Base-by-base conservation (phyloP, 2,888 invertebrate species). In the Sarcophaga subvicina region DNA sequence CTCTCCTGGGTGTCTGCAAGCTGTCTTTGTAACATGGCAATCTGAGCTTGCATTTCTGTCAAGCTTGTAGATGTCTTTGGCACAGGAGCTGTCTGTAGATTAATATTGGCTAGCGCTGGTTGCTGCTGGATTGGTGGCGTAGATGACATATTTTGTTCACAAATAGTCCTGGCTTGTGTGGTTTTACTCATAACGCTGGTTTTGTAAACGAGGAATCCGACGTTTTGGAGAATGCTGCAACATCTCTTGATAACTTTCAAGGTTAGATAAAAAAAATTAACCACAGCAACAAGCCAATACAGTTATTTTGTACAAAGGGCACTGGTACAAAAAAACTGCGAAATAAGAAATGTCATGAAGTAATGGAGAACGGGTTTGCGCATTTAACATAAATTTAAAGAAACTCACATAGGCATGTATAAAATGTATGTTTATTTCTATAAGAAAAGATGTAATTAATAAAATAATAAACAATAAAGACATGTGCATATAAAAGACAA, bases 11-110 rank as follows among this genome's bases (percentile, higher is more conserved):
- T 62, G 22, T 47, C 69, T 20, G 69, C 60, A 45, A 81, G 75
- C 62, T 69, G 73, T 11, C 47, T 12, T 20, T 67, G 59, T 60
- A 81, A 45, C 27, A 45, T 72, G 66, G 66, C 66, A n/a, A 80
- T 80, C 12, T 67, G 71, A 27, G 27, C 27, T 0, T 27, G 27
- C 27, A 27, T 27, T 4, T 27, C 27, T 27, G 27, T 27, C 27
- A 4, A 27, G 4, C 27, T 27, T 27, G 27, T 27, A 27, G 27
- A 27, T 27, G 27, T 67, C 14, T 49, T 59, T 37, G 66, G 22
- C 62, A 11, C 17, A n/a, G 49, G 20, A 14, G 66, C 45, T 59
- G 22, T 70, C 4, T 12, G 49, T 49, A 4, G 14, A 4, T 62
- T 73, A 45, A 47, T 49, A 45, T 25, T 12, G 45, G 4, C 45